phyloP scores from a whole-genome alignment of 1,140 invertebrate genomes.

The Helicoverpa armigera region DNA sequence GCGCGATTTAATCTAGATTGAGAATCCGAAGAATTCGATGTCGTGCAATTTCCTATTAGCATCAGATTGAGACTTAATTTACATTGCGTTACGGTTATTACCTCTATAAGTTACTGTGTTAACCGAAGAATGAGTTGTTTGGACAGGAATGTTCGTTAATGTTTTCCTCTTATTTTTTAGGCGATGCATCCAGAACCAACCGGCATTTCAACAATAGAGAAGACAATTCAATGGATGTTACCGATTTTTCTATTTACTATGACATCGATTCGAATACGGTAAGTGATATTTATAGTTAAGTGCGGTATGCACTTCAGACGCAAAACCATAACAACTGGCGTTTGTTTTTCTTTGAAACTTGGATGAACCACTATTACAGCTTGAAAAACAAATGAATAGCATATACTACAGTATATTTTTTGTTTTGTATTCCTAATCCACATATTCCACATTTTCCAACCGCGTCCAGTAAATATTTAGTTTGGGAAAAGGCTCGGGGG shows the following conservation, averaged over 20 bases:
- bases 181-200: background rate
- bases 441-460: too few species aligned
- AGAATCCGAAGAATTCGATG: background rate
- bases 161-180: slow-evolving; percentile 3
- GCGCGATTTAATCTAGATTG: background rate
- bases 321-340: too few species aligned
- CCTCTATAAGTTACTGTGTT: slow-evolving; percentile 8
- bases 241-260: slow-evolving; percentile 83
- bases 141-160: background rate
- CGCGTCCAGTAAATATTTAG: too few species aligned
- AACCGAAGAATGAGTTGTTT: background rate
- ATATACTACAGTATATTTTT: too few species aligned
- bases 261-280: slow-evolving; percentile 80
- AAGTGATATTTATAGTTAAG: background rate
- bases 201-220: slow-evolving; percentile 50
- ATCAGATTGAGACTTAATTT: slow-evolving; percentile 2
- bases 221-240: slow-evolving; percentile 75
- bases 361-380: too few species aligned
- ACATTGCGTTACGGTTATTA: slow-evolving; percentile 12
- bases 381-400: too few species aligned
- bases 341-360: too few species aligned
- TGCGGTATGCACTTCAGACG: background rate
- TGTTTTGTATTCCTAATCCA: too few species aligned
- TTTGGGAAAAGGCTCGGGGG: too few species aligned
- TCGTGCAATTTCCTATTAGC: slow-evolving; percentile 6